Percentiles rank a stretch among this genome's conserved stretches.
Evolutionary conservation across 2,113 vertebrate species (phyloP).

Genomic region (Chloropsis cyanopogon): DNA sequence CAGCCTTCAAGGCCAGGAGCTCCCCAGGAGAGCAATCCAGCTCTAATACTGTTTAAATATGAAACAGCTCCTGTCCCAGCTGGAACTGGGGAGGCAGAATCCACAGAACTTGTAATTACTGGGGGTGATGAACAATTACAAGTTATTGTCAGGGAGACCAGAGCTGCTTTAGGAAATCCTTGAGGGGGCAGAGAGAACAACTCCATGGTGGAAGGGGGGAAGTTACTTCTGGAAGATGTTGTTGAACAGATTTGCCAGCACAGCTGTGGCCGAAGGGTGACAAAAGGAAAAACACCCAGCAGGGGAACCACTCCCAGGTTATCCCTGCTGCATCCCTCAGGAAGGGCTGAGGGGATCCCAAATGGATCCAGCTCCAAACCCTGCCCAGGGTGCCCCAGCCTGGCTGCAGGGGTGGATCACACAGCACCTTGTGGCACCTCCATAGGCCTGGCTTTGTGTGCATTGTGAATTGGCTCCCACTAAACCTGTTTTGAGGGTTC

Average conservation of each 20-base stretch:
- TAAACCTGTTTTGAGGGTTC: neutral
- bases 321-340: accelerated
- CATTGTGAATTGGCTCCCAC: neutral
- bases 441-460: neutral
- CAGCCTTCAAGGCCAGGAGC: constrained; percentile 27
- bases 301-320: accelerated
- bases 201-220: accelerated
- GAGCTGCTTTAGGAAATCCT: neutral
- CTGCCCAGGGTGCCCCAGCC: neutral
- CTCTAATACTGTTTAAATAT: constrained; percentile 55
- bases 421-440: neutral
- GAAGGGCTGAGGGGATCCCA: neutral
- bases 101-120: constrained; percentile 60
- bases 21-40: constrained; percentile 50
- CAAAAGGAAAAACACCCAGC: too few species aligned
- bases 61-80: constrained; percentile 59
- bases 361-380: neutral
- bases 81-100: neutral
- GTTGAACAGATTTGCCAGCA: neutral
- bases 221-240: accelerated
- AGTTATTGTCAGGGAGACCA: constrained; percentile 3
- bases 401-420: neutral
- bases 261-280: accelerated
- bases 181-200: neutral
- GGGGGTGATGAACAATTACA: constrained; percentile 52